Conservation (phyloP, 2,797 vertebrate species). For the Euphonia xanthogaster region DNA sequence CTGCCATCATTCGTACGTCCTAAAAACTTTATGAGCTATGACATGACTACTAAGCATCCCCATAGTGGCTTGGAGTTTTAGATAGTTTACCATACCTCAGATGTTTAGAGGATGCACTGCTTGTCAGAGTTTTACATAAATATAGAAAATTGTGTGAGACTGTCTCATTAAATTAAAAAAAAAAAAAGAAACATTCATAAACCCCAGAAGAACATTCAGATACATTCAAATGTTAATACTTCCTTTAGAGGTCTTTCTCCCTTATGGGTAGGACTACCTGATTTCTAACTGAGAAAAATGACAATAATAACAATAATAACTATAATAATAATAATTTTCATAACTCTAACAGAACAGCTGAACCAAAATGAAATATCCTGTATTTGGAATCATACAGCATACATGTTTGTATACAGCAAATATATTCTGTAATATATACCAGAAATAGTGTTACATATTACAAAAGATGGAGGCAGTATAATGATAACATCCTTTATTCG, state of each 20-base stretch:
- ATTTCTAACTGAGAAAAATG: neutral
- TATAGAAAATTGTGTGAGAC: neutral
- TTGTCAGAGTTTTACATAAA: neutral
- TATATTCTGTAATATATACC: neutral
- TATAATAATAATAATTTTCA: neutral
- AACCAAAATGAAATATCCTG: neutral
- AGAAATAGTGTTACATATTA: neutral
- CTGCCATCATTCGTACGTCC: neutral
- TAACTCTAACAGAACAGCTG: neutral
- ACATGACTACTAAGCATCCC: neutral
- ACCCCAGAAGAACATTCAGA: neutral
- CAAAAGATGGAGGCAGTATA: neutral
- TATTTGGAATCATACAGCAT: neutral
- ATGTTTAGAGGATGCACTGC: neutral
- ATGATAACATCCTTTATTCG: neutral
- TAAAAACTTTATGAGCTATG: neutral
- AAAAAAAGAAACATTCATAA: neutral
- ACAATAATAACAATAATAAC: neutral
- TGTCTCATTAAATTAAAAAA: neutral
- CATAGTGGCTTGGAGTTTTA: neutral
- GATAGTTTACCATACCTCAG: neutral
- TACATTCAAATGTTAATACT: neutral
- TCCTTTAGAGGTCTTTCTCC: neutral
- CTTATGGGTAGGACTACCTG: neutral
- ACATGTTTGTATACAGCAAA: neutral